Conservation (phyloP, 2,113 vertebrate species). For the Platysteira castanea region DNA sequence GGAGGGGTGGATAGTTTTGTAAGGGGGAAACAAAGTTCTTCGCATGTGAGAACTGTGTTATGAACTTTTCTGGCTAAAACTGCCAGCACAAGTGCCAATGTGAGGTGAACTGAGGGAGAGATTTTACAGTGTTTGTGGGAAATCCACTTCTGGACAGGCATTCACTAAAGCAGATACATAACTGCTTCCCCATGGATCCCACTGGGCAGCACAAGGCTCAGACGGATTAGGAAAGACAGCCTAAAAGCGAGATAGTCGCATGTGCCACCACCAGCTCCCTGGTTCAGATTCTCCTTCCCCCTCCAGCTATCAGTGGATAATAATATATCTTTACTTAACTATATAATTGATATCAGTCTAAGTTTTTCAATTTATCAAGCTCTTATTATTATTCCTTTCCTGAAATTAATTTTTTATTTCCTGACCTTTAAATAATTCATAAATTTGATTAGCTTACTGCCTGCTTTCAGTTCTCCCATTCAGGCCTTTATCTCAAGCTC, state of each 20-base stretch:
- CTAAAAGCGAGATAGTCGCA: background rate
- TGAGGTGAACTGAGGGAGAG: background rate
- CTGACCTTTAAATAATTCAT: conserved; percentile 26
- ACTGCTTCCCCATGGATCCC: background rate
- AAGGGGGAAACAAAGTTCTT: background rate
- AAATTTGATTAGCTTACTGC: conserved; percentile 12
- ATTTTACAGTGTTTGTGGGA: background rate
- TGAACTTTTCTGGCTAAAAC: background rate
- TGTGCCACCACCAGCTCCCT: background rate
- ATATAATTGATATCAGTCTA: background rate
- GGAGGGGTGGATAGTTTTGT: background rate
- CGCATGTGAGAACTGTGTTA: background rate
- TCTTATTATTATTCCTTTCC: conserved; percentile 8
- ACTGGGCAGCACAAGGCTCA: background rate
- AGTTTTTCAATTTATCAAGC: background rate
- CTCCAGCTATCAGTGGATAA: background rate
- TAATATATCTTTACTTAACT: background rate
- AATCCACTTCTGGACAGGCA: background rate
- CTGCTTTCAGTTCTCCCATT: background rate
- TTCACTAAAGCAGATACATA: background rate
- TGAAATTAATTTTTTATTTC: conserved; percentile 46
- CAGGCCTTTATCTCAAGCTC: background rate
- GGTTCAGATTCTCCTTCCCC: background rate
- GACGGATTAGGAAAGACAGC: background rate
- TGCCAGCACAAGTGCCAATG: background rate